Conservation (phyloP, 2,888 invertebrate genomes). For the Thecophora atra region DNA sequence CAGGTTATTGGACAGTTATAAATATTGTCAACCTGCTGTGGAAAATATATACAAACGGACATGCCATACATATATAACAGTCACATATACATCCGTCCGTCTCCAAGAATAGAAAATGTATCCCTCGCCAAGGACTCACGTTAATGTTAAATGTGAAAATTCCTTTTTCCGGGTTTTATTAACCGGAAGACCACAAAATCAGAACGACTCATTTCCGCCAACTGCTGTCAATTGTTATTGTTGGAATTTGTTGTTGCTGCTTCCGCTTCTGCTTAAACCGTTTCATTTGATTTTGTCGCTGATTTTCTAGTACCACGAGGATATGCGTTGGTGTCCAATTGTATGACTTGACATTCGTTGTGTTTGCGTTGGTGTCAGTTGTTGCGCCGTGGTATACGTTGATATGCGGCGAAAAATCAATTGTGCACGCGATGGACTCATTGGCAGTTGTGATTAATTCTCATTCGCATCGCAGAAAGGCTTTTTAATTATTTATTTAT, state of each 20-base stretch:
- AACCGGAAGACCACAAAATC: constrained; percentile 25
- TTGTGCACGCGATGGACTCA: constrained; percentile 6
- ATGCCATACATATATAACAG: constrained; percentile 15
- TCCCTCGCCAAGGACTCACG: background rate
- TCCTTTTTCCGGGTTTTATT: background rate
- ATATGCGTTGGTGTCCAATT: background rate
- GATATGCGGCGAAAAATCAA: background rate
- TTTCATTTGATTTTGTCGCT: background rate
- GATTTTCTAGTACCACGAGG: background rate
- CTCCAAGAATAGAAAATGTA: background rate
- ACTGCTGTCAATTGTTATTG: constrained; percentile 8
- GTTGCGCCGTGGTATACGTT: background rate
- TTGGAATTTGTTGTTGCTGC: background rate
- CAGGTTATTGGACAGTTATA: background rate
- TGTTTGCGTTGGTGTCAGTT: background rate
- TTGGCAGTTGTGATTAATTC: constrained; percentile 29
- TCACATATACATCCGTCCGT: background rate
- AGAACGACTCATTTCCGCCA: constrained; percentile 10
- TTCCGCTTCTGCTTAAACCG: background rate
- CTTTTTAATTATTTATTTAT: constrained; percentile 11
- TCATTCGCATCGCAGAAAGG: constrained; percentile 1
- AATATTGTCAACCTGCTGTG: background rate
- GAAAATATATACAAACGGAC: background rate
- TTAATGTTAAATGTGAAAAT: constrained; percentile 11
- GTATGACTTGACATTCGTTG: background rate